Conservation (phyloP, 2,888 invertebrate genomes). For the Agriopis aurantiaria region DNA sequence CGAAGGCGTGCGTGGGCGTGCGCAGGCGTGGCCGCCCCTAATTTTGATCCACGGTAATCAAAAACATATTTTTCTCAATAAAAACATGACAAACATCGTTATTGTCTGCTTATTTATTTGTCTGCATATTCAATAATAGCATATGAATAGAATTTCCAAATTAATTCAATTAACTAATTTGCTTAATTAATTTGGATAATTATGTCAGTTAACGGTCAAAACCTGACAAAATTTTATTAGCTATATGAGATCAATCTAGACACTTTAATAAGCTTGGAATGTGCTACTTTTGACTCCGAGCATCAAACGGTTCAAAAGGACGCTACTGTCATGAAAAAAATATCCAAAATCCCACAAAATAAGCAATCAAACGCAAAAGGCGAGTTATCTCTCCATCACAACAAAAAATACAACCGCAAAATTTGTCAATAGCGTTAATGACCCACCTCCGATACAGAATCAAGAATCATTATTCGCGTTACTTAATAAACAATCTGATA, state of each 20-base stretch:
- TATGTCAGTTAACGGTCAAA: too few relatives aligned
- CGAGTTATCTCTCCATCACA: slow-evolving; percentile 13
- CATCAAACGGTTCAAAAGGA: not conserved
- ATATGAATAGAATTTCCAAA: not conserved
- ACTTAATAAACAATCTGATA: slow-evolving; percentile 42
- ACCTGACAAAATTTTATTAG: too few relatives aligned
- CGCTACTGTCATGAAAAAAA: not conserved
- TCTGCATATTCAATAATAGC: not conserved
- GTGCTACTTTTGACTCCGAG: not conserved
- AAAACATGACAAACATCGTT: slow-evolving; percentile 42
- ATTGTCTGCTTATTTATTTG: slow-evolving; percentile 33
- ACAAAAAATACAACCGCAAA: slow-evolving; percentile 30
- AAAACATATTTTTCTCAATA: slow-evolving; percentile 64
- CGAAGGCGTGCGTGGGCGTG: slow-evolving; percentile 68
- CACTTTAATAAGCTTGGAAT: not conserved
- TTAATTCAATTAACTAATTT: not conserved
- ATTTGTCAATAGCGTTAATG: slow-evolving; percentile 34
- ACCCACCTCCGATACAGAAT: slow-evolving; percentile 33
- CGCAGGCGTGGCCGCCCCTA: slow-evolving; percentile 63
- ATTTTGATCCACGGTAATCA: slow-evolving; percentile 61
- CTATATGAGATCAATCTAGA: not conserved
- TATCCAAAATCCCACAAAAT: slow-evolving; percentile 3
- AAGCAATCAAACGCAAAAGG: slow-evolving; percentile 11
- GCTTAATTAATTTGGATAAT: not conserved
- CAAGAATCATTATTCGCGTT: slow-evolving; percentile 50